A percentile compares a stretch with the other conserved stretches of the same genome.
These are phyloP conservation scores for Eulemur macaco DNA, from an alignment of 2,113 vertebrate genomes.

Conservation along the genomic window DNA sequence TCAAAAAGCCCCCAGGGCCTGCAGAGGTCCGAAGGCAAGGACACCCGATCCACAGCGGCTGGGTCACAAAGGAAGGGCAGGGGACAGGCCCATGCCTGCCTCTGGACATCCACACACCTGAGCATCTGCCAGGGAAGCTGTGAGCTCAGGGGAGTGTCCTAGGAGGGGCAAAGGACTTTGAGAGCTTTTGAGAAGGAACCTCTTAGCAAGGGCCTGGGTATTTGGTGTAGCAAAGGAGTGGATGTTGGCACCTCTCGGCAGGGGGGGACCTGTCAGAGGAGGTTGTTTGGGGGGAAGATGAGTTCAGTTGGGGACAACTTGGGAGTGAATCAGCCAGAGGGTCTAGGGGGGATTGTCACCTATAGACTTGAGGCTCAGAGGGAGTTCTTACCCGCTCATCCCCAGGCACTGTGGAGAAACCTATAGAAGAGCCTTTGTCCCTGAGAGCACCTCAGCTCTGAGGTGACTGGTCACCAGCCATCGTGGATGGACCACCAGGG, in stretches of 20 bases:
- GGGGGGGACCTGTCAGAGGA: neutral
- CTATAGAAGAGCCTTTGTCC: neutral
- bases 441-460: neutral
- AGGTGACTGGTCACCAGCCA: neutral
- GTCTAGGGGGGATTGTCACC: neutral
- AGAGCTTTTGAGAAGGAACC: neutral
- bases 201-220: neutral
- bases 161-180: neutral
- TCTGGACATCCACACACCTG: rapidly evolving
- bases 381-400: neutral
- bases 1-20: neutral
- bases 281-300: neutral
- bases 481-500: neutral
- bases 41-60: rapidly evolving
- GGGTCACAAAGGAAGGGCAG: neutral
- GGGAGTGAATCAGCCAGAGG: neutral
- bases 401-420: neutral
- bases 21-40: neutral
- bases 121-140: neutral
- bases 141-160: neutral
- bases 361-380: neutral
- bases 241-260: neutral
- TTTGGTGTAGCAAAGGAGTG: neutral
- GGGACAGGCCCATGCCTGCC: neutral
- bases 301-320: neutral